Evolutionary conservation across 2,113 vertebrate species (phyloP), one percentile per base, ranked within the genome.

Genomic region (Melanerpes aurifrons): DNA sequence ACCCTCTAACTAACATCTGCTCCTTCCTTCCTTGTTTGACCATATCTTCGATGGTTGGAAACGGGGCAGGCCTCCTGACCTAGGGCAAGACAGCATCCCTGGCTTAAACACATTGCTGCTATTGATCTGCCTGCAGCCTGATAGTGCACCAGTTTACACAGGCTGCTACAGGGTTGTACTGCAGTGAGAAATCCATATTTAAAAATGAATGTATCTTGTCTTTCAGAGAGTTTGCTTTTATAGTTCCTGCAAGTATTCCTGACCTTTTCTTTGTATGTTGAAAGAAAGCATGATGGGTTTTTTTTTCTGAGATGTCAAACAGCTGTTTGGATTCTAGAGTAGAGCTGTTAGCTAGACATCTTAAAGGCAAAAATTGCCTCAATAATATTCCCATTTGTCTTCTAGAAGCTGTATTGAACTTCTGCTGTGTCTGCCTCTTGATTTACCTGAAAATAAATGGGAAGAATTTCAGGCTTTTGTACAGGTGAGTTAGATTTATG

Each of bases 401-500:
- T 97, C 56, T 95, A 99, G 99, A 98, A 99, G 99, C 97, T 99
- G 99, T 98, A 98, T 98, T 95, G 99, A 99, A 97, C 98, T 99
- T 95, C 94, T 99, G 47, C 95, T 99, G 7, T 99, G 98, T 71
- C 89, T 99, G 85, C 98, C 98, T 89, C 95, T 99, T 97, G 98
- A 98, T n/a, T 90, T 99, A 95, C 98, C 99, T 95, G 97, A 98
- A 95, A 97, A 90, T 79, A 97, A 98, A 40, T 99, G 99, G 99
- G 95, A 98, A 86, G 96, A 98, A 75, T 98, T 99, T 94, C 98
- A 98, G 96, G 96, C 97, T 57, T 98, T 98, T 93, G 98, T 99
- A 50, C 98, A 99, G 98, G 99, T 99, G 97, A 97, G 98, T 92
- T 90, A 75, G 74, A 45, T 70, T 92, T 18, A 56, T 50, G 22